These are phyloP conservation scores for Bryconaethiops microstoma DNA, from an alignment of 2,797 vertebrate species.

Conservation along the genomic window DNA sequence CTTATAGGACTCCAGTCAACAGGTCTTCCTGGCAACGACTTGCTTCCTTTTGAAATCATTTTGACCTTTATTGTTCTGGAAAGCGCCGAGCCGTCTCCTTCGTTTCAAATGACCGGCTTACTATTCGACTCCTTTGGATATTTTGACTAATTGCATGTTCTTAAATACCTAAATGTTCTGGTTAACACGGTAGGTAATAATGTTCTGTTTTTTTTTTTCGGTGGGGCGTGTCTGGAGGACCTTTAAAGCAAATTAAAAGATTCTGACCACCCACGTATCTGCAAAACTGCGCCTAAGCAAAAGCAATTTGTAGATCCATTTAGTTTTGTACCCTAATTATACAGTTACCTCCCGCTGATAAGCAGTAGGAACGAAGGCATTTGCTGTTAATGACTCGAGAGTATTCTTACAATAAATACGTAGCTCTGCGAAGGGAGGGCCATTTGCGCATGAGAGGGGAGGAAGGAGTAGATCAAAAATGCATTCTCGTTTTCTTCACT, in stretches of 20 bases:
- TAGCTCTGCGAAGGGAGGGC: slow-evolving; percentile 41
- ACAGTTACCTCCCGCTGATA: slow-evolving; percentile 60
- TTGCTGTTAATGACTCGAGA: slow-evolving; percentile 65
- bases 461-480: slow-evolving; percentile 51
- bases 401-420: slow-evolving; percentile 56
- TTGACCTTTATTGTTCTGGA: slow-evolving; percentile 28
- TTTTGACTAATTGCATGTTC: slow-evolving; percentile 41
- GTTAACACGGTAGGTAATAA: slow-evolving; percentile 15
- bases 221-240: slow-evolving; percentile 34
- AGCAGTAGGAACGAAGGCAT: slow-evolving; percentile 59
- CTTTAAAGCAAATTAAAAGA: slow-evolving; percentile 56
- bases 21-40: slow-evolving; percentile 45
- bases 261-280: slow-evolving; percentile 44
- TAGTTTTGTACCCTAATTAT: slow-evolving; percentile 62
- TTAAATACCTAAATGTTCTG: slow-evolving; percentile 9
- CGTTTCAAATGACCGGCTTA: slow-evolving; percentile 37
- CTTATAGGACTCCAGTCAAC: slow-evolving; percentile 60
- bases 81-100: slow-evolving; percentile 31
- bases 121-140: slow-evolving; percentile 19
- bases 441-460: slow-evolving; percentile 39
- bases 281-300: slow-evolving; percentile 46
- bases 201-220: slow-evolving; percentile 15
- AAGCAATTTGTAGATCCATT: slow-evolving; percentile 62
- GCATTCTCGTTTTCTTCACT: slow-evolving; percentile 49
- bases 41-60: slow-evolving; percentile 22